These are phyloP conservation scores for Potamilus streckersoni DNA, from an alignment of 1,140 invertebrate species.

Conservation along the genomic window DNA sequence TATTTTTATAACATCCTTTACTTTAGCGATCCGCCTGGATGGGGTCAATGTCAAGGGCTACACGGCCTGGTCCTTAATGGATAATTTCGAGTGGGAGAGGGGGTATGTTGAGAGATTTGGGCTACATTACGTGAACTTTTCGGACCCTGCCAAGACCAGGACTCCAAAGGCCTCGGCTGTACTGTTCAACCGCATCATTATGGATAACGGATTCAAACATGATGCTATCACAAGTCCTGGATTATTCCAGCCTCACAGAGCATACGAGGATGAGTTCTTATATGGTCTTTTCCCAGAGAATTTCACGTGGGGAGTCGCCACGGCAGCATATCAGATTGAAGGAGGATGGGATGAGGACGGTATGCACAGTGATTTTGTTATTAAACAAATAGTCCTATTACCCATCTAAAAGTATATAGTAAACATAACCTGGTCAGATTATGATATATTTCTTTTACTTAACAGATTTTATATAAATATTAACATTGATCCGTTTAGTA, in stretches of 20 bases:
- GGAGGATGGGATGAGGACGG: slow-evolving; percentile 67
- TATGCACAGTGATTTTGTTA: slow-evolving; percentile 24
- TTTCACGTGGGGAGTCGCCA: slow-evolving; percentile 67
- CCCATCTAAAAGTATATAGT: no score
- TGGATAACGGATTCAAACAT: slow-evolving; percentile 35
- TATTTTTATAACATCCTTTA: neutral
- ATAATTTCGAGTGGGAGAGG: slow-evolving; percentile 83
- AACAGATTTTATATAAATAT: no score
- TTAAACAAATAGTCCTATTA: neutral
- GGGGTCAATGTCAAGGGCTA: slow-evolving; percentile 77
- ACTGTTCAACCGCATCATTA: slow-evolving; percentile 18
- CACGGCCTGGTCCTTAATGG: slow-evolving; percentile 80
- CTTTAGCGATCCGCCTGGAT: slow-evolving; percentile 74
- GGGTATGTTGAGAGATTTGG: slow-evolving; percentile 76
- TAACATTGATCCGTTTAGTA: no score
- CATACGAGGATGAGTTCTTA: slow-evolving; percentile 6
- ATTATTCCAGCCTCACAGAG: neutral
- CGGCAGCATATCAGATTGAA: slow-evolving; percentile 69
- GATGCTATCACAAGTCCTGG: slow-evolving; percentile 10
- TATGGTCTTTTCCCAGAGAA: slow-evolving; percentile 36
- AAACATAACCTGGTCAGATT: no score
- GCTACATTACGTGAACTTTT: slow-evolving; percentile 80
- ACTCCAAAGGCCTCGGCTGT: slow-evolving; percentile 78
- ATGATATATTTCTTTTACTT: no score
- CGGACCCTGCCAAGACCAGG: slow-evolving; percentile 73